These are phyloP conservation scores for Pollenia angustigena DNA, from an alignment of 2,888 invertebrate species.

Conservation along the genomic window DNA sequence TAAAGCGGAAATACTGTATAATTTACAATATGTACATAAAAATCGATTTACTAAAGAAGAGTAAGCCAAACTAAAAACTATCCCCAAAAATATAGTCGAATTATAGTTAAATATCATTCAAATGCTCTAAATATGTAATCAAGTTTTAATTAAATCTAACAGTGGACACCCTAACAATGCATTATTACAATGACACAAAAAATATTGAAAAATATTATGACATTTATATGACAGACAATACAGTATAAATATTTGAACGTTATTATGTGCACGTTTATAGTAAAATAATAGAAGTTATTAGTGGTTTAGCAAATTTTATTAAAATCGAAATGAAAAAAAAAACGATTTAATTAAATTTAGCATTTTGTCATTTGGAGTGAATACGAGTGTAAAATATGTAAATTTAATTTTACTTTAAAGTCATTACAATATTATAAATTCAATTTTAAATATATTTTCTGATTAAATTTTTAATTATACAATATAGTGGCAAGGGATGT, in stretches of 20 bases:
- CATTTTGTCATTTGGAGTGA: background rate
- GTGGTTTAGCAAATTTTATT: constrained; percentile 40
- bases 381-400: background rate
- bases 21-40: no score
- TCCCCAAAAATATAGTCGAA: no score
- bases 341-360: constrained; percentile 7
- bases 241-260: constrained; percentile 24
- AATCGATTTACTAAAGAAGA: background rate
- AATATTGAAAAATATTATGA: constrained; percentile 37
- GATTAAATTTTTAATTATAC: background rate
- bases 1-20: no score
- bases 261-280: background rate
- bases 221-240: constrained; percentile 58
- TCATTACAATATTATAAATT: background rate
- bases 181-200: background rate
- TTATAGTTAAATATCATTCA: no score
- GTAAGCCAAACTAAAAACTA: background rate
- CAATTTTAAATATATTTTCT: background rate
- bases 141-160: background rate
- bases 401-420: background rate
- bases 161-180: background rate
- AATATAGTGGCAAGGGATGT: no score
- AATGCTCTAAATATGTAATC: background rate
- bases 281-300: constrained; percentile 33
- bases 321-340: background rate